Percentiles rank a stretch among this genome's conserved stretches.
phyloP scores from a whole-genome alignment of 1,140 invertebrate genomes.

The Philaenus spumarius region DNA sequence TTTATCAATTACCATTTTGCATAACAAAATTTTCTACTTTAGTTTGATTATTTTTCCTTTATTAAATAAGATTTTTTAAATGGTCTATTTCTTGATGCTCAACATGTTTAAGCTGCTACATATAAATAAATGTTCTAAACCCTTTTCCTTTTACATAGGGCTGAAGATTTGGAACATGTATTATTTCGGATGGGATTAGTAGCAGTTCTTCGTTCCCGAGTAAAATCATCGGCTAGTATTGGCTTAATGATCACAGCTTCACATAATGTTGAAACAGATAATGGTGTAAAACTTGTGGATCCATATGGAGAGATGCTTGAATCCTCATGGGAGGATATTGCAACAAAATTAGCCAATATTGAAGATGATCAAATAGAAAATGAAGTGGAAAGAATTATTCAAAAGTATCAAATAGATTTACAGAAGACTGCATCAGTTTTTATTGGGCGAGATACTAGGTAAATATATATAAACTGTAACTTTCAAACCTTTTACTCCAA shows the following conservation, averaged over 20 bases:
- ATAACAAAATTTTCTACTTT: background rate
- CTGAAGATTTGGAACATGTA: conserved; percentile 74
- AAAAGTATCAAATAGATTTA: conserved; percentile 59
- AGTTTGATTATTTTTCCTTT: background rate
- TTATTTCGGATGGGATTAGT: conserved; percentile 89
- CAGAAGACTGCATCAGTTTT: conserved; percentile 53
- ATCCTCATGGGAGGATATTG: conserved; percentile 80
- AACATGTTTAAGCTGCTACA: background rate
- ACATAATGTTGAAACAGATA: conserved; percentile 94
- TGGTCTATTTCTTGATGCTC: background rate
- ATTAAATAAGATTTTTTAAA: background rate
- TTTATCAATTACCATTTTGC: background rate
- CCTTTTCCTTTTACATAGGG: conserved; percentile 46
- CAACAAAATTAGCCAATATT: conserved; percentile 77
- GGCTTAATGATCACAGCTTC: conserved; percentile 99
- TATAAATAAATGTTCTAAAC: background rate
- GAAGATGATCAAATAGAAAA: conserved; percentile 43
- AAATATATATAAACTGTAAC: too few species aligned
- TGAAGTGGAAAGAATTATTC: conserved; percentile 46
- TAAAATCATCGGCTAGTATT: conserved; percentile 64
- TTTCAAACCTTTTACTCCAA: too few species aligned
- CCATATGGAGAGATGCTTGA: conserved; percentile 95
- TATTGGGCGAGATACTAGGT: conserved; percentile 71
- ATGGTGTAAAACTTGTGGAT: conserved; percentile 96
- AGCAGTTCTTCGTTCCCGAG: conserved; percentile 77